Base-by-base conservation (phyloP, 1,140 invertebrate species). In the Tachypleus tridentatus region DNA sequence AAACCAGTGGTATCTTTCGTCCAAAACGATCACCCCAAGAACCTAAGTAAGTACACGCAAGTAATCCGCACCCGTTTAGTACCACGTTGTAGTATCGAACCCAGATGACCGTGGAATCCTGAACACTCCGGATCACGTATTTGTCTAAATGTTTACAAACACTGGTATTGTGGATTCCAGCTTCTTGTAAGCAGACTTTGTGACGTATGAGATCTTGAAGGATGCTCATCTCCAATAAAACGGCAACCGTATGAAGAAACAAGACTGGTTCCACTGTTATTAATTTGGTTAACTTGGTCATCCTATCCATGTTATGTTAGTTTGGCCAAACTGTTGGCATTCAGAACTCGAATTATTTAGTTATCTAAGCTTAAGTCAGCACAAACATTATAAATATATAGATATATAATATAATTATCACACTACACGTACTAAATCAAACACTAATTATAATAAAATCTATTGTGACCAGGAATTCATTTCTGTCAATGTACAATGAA, bases 1-100 rank as follows among this genome's bases (percentile, higher is more conserved):
- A 73, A 1, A 93, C 77, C 80, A 94, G 88, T 70, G 89, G 91
- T 5, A 89, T 84, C 74, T 93, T 93, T 65, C 82, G 81, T 49
- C 84, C 84, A 82, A 85, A 87, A 86, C 1, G 86, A 84, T 57
- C 90, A 60, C 77, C 74, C 87, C 72, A 90, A 78, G 77, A 91
- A 86, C 69, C 77, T 9, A 78, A 64, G 66, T 76, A 77, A 60
- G 72, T 71, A 4, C 76, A 70, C 9, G 74, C 73, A 11, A 81
- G 59, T 50, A 80, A 75, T 11, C 78, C 76, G 4, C 76, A 77
- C 4, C 79, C 29, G 4, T 73, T 75, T n/a, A 79, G 67, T 4
- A 74, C 70, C n/a, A 76, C 65, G 57, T 76, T 79, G 11, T 71
- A 74, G 48, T 76, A 66, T 60, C 54, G 61, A 29, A 47, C 51